Evolutionary conservation across 2,113 vertebrate genomes (phyloP), one percentile per base, ranked within the genome.

Genomic region (Carassius auratus): DNA sequence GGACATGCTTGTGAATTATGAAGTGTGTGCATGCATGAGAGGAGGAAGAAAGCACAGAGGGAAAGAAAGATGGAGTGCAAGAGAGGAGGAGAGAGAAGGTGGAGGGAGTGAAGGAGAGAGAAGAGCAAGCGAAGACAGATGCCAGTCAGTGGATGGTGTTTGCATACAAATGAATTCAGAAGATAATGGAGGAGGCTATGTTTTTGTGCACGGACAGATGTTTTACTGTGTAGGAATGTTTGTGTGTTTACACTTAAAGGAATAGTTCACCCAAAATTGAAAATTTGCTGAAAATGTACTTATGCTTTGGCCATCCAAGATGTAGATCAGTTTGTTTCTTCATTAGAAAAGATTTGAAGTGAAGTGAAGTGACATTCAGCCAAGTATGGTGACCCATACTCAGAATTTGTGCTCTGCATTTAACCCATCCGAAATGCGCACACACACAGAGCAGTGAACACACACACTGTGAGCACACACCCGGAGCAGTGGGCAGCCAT

Each of bases 1-100:
- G 81, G 76, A 86, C 84, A 81, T 81, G 84, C 66, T 86, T 57
- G 73, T 86, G 66, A 86, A 86, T 81, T 73, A 86, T 80, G 84
- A 75, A 76, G 15, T 52, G 36, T 73, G 71, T 64, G 71, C 30
- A n/a, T 84, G 83, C 45, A 21, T 62, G 45, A 21, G 23, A 36
- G 55, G 33, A 36, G 30, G 62, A 21, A 19, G n/a, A 48, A 61
- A 38, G 36, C 71, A 61, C 30, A 38, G 3, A 13, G 50, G 30
- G 76, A 61, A 23, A 42, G 36, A 59, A 26, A 45, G 10, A 75
- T 19, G 48, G 13, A 52, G 45, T 30, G 15, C 8, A 7, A 76
- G 45, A 76, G 74, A 50, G 12, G 23, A 26, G 15, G n/a, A 76
- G 74, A 61, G n/a, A 61, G 77, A 23, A 9, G 59, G 36, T 42